Percentiles rank a stretch among this genome's conserved stretches.
phyloP scores from a whole-genome alignment of 2,888 invertebrate species.

The Ceriagrion tenellum region DNA sequence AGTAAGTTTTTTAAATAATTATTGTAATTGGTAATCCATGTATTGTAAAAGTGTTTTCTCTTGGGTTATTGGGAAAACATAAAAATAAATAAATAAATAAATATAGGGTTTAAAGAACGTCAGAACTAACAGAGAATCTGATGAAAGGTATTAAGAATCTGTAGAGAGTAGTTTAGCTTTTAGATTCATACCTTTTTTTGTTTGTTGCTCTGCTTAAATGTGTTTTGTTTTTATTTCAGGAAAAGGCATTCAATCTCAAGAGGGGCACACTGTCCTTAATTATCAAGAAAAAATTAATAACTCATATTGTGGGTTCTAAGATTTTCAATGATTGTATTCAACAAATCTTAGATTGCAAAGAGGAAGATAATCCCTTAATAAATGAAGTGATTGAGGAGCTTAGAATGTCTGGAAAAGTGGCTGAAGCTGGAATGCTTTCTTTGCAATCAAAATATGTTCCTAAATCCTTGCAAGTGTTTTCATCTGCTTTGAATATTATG shows the following conservation, averaged over 20 bases:
- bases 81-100: no score
- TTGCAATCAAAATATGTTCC: slow-evolving; percentile 58
- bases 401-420: slow-evolving; percentile 44
- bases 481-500: slow-evolving; percentile 46
- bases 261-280: slow-evolving; percentile 48
- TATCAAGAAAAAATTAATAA: slow-evolving; percentile 43
- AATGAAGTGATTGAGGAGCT: slow-evolving; percentile 50
- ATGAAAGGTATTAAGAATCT: no score
- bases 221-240: slow-evolving; percentile 10
- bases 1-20: no score
- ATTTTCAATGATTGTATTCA: slow-evolving; percentile 57
- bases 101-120: no score
- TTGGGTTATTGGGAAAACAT: no score
- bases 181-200: no score
- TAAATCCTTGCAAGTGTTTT: slow-evolving; percentile 54
- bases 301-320: slow-evolving; percentile 57
- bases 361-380: slow-evolving; percentile 53
- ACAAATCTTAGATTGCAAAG: slow-evolving; percentile 56
- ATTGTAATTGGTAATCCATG: no score
- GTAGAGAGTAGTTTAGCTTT: no score
- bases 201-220: no score
- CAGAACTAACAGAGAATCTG: no score
- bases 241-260: slow-evolving; percentile 4
- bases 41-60: no score
- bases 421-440: slow-evolving; percentile 58